These are phyloP conservation scores for Sarcophaga subvicina DNA, from an alignment of 2,888 invertebrate genomes.

Conservation along the genomic window DNA sequence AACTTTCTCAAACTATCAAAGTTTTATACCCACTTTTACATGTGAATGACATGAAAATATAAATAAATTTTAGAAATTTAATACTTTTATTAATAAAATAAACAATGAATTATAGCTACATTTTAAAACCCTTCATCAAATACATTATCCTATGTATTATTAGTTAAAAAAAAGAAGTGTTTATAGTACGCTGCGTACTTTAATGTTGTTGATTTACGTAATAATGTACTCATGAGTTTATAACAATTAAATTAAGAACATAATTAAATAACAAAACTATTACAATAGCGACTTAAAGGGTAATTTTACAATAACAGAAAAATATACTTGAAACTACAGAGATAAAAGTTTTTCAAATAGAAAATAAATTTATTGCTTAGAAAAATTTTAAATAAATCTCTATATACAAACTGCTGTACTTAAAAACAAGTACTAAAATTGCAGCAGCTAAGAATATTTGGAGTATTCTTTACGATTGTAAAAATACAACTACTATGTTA, in stretches of 20 bases:
- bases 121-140: neutral
- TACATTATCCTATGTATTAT: neutral
- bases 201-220: neutral
- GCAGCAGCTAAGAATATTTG: neutral
- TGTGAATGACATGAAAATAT: neutral
- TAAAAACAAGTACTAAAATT: slow-evolving; percentile 11
- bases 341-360: neutral
- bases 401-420: slow-evolving; percentile 18
- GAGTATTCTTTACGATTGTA: neutral
- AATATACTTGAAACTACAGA: neutral
- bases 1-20: neutral
- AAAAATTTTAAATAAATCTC: slow-evolving; percentile 53
- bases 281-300: neutral
- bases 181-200: neutral
- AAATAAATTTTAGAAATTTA: neutral
- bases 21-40: neutral
- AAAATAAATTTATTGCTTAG: slow-evolving; percentile 44
- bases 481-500: neutral
- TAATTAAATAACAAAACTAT: neutral
- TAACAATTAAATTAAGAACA: neutral
- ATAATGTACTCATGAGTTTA: neutral
- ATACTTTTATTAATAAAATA: neutral
- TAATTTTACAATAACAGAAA: neutral
- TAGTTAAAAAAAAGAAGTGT: neutral
- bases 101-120: neutral